These are phyloP conservation scores for Carollia perspicillata DNA, from an alignment of 2,113 vertebrate genomes.

Conservation along the genomic window DNA sequence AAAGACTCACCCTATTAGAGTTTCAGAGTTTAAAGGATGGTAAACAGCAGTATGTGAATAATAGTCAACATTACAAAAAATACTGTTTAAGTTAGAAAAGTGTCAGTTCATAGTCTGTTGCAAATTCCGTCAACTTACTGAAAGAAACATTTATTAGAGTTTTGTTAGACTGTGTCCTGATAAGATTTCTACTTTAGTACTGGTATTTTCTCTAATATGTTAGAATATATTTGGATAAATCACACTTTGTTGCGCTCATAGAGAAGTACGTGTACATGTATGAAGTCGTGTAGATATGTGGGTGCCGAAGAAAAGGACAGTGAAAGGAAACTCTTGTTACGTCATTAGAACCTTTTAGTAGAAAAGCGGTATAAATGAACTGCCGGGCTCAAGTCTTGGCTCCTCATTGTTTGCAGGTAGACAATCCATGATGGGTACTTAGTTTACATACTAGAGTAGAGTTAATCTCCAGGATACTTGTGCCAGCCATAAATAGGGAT, in stretches of 20 bases:
- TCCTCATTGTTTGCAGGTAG: conserved; percentile 35
- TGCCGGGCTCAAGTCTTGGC: conserved; percentile 33
- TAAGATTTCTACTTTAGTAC: not conserved
- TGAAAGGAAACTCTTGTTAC: not conserved
- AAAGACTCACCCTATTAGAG: not conserved
- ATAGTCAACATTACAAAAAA: conserved; percentile 40
- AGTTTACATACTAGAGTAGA: not conserved
- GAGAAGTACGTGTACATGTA: not conserved
- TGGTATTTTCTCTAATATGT: not conserved
- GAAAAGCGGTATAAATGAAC: not conserved
- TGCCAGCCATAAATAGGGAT: conserved; percentile 16
- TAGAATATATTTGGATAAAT: conserved; percentile 44
- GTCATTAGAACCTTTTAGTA: not conserved
- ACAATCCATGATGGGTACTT: conserved; percentile 42
- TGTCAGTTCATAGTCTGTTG: conserved; percentile 41
- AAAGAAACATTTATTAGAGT: not conserved
- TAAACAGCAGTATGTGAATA: conserved; percentile 18
- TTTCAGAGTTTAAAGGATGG: not conserved
- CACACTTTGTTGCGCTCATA: not conserved
- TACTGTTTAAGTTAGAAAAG: conserved; percentile 22
- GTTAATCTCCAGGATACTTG: not conserved
- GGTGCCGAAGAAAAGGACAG: not conserved
- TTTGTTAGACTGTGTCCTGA: not conserved
- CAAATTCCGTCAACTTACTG: conserved; percentile 37
- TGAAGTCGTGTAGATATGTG: not conserved